Percentiles rank a stretch among this genome's conserved stretches.
Conservation (phyloP, 2,888 invertebrate genomes). For the Microctonus hyperodae region DNA sequence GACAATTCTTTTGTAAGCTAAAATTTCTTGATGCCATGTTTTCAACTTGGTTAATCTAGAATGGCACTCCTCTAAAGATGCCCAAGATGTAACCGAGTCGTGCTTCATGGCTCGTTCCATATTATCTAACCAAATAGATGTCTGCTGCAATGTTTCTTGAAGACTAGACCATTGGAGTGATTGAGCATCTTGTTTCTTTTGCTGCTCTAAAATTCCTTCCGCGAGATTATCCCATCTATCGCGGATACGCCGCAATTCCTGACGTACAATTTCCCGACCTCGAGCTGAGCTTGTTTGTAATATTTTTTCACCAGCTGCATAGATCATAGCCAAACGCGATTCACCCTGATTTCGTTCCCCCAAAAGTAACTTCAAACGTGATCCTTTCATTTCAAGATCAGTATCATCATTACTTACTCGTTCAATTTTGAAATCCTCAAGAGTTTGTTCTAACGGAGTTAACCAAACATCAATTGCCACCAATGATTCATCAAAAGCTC, state of each 20-base stretch:
- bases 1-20: slow-evolving; percentile 87
- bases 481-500: slow-evolving; percentile 77
- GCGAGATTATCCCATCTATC: slow-evolving; percentile 89
- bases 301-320: slow-evolving; percentile 85
- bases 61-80: slow-evolving; percentile 84
- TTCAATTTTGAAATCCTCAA: slow-evolving; percentile 73
- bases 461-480: slow-evolving; percentile 82
- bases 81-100: slow-evolving; percentile 75
- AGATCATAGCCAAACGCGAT: slow-evolving; percentile 76
- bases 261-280: slow-evolving; percentile 88
- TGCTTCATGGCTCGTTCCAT: slow-evolving; percentile 80
- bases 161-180: slow-evolving; percentile 84
- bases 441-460: slow-evolving; percentile 74
- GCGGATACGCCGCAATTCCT: slow-evolving; percentile 80
- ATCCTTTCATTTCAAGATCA: slow-evolving; percentile 72
- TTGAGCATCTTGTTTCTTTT: slow-evolving; percentile 85
- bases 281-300: slow-evolving; percentile 91
- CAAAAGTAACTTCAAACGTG: slow-evolving; percentile 75
- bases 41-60: slow-evolving; percentile 85
- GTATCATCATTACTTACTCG: slow-evolving; percentile 65
- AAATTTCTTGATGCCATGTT: slow-evolving; percentile 86
- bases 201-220: slow-evolving; percentile 82
- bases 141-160: slow-evolving; percentile 84
- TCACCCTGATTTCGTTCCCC: slow-evolving; percentile 87
- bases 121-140: slow-evolving; percentile 83